These are phyloP conservation scores for Pseudorhiza aurosa DNA, from an alignment of 30 jellyfish, hydroid and myxozoan species.

Conservation along the genomic window DNA sequence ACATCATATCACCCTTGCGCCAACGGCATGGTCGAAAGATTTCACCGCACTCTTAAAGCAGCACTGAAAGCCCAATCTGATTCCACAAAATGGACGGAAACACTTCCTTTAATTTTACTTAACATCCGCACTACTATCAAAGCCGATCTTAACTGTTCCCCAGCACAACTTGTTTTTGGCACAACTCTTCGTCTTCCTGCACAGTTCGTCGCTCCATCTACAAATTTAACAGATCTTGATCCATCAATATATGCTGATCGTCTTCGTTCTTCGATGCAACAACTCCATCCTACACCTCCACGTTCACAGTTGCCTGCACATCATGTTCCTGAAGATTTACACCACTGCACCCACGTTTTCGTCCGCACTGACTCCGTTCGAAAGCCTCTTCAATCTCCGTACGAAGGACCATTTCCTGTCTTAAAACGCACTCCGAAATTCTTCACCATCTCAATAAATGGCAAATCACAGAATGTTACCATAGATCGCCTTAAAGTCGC, in stretches of 20 bases:
- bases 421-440: conserved; percentile 12
- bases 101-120: conserved; percentile 45
- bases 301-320: conserved; percentile 4
- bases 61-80: conserved; percentile 32
- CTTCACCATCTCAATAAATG: conserved; percentile 2
- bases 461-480: conserved; percentile 26
- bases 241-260: conserved; percentile 11
- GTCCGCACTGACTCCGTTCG: conserved; percentile 39
- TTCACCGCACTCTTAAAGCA: conserved; percentile 50
- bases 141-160: conserved; percentile 24
- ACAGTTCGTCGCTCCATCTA: neutral
- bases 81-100: conserved; percentile 29
- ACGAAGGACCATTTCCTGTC: conserved; percentile 44
- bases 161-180: conserved; percentile 7
- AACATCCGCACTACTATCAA: conserved; percentile 46
- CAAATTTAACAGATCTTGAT: neutral
- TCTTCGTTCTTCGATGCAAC: conserved; percentile 27
- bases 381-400: conserved; percentile 48
- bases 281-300: conserved; percentile 26
- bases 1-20: conserved; percentile 48
- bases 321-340: conserved; percentile 28
- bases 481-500: conserved; percentile 72
- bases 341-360: neutral
- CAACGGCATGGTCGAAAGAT: conserved; percentile 40
- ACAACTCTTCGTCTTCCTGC: conserved; percentile 11